Evolutionary conservation across 2,888 invertebrate species (phyloP), one percentile per base, ranked within the genome.

Genomic region (Mamestra brassicae): DNA sequence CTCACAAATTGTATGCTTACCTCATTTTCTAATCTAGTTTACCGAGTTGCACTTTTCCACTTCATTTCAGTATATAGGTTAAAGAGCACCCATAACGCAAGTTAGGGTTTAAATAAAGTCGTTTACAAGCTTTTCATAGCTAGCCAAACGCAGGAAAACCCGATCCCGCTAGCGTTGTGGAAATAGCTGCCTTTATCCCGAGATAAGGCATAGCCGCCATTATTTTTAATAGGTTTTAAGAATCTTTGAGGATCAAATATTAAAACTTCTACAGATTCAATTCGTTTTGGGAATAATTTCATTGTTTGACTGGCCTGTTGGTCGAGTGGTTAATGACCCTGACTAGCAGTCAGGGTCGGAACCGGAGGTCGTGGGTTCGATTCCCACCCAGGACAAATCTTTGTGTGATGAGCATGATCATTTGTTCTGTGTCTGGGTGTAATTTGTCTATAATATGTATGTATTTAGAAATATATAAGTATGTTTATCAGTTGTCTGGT

Each of bases 21-120:
- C n/a, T 58, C 11, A 6, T 13, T 50, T 52, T 50, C 34, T 17
- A n/a, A 74, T 57, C 64, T 42, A 10, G n/a, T 17, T 54, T 10
- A 65, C 34, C 4, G 4, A 45, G 52, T 52, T 74, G 11, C 76
- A 52, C 36, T 76, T 17, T 76, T 58, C 52, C n/a, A 65, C 42
- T 74, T 45, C 17, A 52, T 66, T 58, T 36, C 26, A 58, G 50
- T 66, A 66, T 45, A 38, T 60, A 36, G 74, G 57, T 74, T 76
- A 52, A 76, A 65, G 42, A 36, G n/a, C 26, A 10, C 13, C n/a
- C 15, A 26, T 45, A 65, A 17, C 36, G 36, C 42, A 57, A 57
- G 57, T 64, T 64, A 57, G 34, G 7, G 8, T 58, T 57, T 26
- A 50, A 45, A 63, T 55, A 62, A 45, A 5, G 8, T 74, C 64